Evolutionary conservation across 2,888 invertebrate genomes (phyloP), one percentile per base, ranked within the genome.

Genomic region (Mythimna pallens): DNA sequence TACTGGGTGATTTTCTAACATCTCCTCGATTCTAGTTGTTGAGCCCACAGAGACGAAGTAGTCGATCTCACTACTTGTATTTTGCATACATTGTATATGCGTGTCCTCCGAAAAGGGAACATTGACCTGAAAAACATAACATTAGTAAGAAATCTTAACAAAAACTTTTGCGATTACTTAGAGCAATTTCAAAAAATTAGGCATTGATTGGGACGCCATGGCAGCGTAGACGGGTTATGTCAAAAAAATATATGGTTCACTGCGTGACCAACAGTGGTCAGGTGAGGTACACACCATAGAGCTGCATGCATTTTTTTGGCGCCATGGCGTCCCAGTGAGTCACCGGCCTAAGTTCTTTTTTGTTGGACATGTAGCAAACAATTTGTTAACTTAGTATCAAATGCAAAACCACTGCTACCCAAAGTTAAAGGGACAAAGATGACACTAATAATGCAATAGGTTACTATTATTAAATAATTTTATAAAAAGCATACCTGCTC

Each of bases 31-130:
- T 85, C 96, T 93, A 70, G 94, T 95, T 61, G 95, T 95, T 17
- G 96, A 95, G 30, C 97, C 98, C 65, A 98, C 97, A 30, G 98
- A 98, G 40, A 98, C 98, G 80, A 98, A 97, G 90, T 98, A 98
- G 92, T 98, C 98, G 84, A 98, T 98, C 87, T 98, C 98, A 86
- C 97, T 97, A 59, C 97, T 97, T 50, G 97, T 97, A 89, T 98
- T 97, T 89, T 97, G 97, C 84, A 97, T 97, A 88, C 98, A 97
- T 87, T 98, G 97, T 86, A 98, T 98, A 80, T 97, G 97, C 14
- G 98, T 98, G 72, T 97, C 97, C 70, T 97, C 96, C 65, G 97
- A 97, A 89, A 98, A 97, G 64, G 97, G 97, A 86, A 98, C 98
- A 78, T 97, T 97, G 61, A 97, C 97, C 97, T 97, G 91, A 78